Evolutionary conservation across 1,140 invertebrate species (phyloP), one percentile per base, ranked within the genome.

Genomic region (Varroa destructor): DNA sequence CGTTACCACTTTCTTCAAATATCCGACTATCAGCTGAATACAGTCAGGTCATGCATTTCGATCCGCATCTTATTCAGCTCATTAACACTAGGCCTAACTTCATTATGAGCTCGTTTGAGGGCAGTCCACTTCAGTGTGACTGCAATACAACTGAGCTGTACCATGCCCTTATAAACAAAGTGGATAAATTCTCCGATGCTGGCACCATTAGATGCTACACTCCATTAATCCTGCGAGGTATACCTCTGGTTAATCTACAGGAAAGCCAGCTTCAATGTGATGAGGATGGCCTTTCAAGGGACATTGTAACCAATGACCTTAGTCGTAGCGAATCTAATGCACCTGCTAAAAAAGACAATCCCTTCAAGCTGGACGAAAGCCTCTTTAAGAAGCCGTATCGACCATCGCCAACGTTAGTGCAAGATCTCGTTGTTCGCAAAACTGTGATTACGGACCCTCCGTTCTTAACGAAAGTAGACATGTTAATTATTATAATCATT

Each of bases 1-100:
- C 90, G 0, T 84, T 94, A n/a, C 91, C 91, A 0, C 84, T 89
- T 76, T 93, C 90, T 2, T 89, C 88, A 0, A 84, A 85, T 72
- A 85, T 93, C 25, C 84, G 81, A 6, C 81, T 93, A 0, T 87
- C 92, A 77, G 83, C 93, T 0, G 82, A 84, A n/a, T 87, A 87
- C 8, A 90, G 86, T 76, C 86, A 87, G 77, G 81, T 94, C 56
- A 83, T 83, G 4, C 88, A 86, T 0, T 77, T 93, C 1, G 84
- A 87, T 71, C 84, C 87, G 0, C 89, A 90, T 75, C 82, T 93
- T 61, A 79, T 93, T 6, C 83, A 86, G 10, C 86, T 87, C 43
- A 79, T 93, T 3, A 89, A 91, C 76, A 89, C 91, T 77, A 84
- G 89, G 10, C 82, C 87, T 4, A 86, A 87, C 78, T 79, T 92